A percentile compares a stretch with the other conserved stretches of the same genome.
Evolutionary conservation across 2,113 vertebrate genomes (phyloP).

Genomic region (Rhabdomys dilectus): DNA sequence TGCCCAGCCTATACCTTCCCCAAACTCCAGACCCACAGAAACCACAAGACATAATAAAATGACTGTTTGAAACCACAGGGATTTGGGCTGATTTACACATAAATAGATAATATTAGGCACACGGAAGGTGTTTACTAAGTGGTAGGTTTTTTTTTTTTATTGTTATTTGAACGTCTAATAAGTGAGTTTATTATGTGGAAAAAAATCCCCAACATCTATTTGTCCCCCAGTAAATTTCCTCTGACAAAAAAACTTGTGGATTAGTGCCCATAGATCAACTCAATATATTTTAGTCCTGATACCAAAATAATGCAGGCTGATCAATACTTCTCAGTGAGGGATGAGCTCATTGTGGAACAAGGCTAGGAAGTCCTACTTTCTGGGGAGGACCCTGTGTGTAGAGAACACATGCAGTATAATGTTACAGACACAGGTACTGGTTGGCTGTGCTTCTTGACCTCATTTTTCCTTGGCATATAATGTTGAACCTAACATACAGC

Average conservation of each 20-base stretch:
- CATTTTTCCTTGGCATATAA: background rate
- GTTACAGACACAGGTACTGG: background rate
- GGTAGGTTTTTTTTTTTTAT: background rate
- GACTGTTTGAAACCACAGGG: constrained; percentile 31
- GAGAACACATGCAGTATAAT: background rate
- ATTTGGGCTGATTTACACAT: background rate
- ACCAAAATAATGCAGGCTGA: constrained; percentile 60
- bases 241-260: constrained; percentile 51
- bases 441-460: background rate
- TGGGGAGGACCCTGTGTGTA: background rate
- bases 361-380: background rate
- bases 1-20: background rate
- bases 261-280: constrained; percentile 23
- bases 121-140: background rate
- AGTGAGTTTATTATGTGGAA: constrained; percentile 15
- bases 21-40: constrained; percentile 60
- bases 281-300: constrained; percentile 60
- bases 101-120: background rate
- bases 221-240: constrained; percentile 27
- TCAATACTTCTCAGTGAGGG: constrained; percentile 44
- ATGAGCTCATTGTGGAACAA: constrained; percentile 22
- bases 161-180: background rate
- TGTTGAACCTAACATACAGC: background rate
- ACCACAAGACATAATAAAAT: constrained; percentile 34
- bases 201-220: constrained; percentile 7